A percentile compares a stretch with the other conserved stretches of the same genome.
These are phyloP conservation scores for Danio choprae DNA, from an alignment of 2,797 vertebrate species.

Conservation along the genomic window DNA sequence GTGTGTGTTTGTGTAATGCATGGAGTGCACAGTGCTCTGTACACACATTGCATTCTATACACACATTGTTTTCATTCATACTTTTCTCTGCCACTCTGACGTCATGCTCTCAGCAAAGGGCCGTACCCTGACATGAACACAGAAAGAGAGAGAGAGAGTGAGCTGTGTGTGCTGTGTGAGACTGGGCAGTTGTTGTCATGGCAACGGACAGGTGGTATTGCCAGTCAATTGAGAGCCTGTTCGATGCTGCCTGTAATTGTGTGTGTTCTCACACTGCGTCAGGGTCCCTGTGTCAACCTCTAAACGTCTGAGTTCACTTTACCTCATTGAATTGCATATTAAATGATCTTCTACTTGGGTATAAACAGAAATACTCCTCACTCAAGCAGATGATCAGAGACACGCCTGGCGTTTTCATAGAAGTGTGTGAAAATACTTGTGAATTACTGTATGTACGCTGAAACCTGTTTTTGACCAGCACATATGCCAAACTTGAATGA, in stretches of 20 bases:
- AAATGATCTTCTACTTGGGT: not conserved
- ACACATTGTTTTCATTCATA: conserved; percentile 71
- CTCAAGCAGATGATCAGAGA: not conserved
- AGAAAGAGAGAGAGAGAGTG: conserved; percentile 33
- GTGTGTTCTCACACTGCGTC: conserved; percentile 39
- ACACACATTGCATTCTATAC: conserved; percentile 34
- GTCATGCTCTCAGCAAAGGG: conserved; percentile 63
- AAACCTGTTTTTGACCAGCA: not conserved
- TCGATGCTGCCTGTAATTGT: conserved; percentile 40
- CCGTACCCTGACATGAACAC: conserved; percentile 61
- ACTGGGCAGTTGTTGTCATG: conserved; percentile 58
- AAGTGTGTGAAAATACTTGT: conserved; percentile 2
- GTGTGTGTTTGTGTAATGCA: conserved; percentile 32
- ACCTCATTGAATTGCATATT: not conserved
- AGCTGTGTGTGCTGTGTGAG: conserved; percentile 34
- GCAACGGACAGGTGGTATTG: conserved; percentile 71
- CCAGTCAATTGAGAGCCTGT: conserved; percentile 70
- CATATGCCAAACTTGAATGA: not conserved
- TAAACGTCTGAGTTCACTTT: not conserved
- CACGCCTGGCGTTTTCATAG: not conserved
- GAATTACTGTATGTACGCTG: not conserved
- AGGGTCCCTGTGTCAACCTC: conserved; percentile 35
- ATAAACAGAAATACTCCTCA: not conserved
- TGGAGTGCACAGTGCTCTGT: conserved; percentile 30
- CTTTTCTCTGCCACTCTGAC: conserved; percentile 68